Base-by-base conservation (phyloP, 2,113 vertebrate species). In the Hypomesus transpacificus region DNA sequence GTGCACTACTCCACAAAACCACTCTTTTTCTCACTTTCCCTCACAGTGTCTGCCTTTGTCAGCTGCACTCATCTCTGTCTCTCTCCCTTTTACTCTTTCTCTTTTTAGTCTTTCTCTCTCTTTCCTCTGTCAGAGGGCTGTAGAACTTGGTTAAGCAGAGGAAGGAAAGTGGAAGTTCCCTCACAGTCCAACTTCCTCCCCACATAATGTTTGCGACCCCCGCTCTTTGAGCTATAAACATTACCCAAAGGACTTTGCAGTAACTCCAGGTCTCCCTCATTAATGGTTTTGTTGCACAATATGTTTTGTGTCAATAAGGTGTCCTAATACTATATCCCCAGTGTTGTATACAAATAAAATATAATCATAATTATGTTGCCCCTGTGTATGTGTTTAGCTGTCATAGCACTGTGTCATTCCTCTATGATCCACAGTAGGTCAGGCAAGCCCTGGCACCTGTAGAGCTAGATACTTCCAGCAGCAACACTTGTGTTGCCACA, bases 121-220 rank as follows among this genome's bases (percentile, higher is more conserved):
- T 17, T 24, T 31, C 52, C 52, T 18, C 50, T 59, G 70, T 65
- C 62, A 73, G 77, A 65, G 61, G 77, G 74, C 85, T 85, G 78
- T 78, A 80, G 54, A 75, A 73, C 70, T 70, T 72, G 81, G 87
- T 76, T 84, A 83, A 84, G 79, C 68, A 72, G 60, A 86, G 86
- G 85, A 89, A 91, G 86, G 73, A 84, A 88, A 85, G 83, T 90
- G 83, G 89, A 92, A 92, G 89, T 89, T 90, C 91, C 87, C 87
- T 86, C 76, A 79, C 83, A 82, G 84, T 84, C 80, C 74, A 84
- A 85, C 87, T 86, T 91, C 89, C 89, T 88, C 86, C 84, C 87
- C 87, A 85, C 84, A 86, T 81, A 82, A 89, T 86, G 75, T 81
- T 83, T 75, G 75, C 68, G 71, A 88, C 84, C 84, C 84, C 87